Evolutionary conservation across 2,888 invertebrate species (phyloP).

Genomic region (Mycalesis mineus): DNA sequence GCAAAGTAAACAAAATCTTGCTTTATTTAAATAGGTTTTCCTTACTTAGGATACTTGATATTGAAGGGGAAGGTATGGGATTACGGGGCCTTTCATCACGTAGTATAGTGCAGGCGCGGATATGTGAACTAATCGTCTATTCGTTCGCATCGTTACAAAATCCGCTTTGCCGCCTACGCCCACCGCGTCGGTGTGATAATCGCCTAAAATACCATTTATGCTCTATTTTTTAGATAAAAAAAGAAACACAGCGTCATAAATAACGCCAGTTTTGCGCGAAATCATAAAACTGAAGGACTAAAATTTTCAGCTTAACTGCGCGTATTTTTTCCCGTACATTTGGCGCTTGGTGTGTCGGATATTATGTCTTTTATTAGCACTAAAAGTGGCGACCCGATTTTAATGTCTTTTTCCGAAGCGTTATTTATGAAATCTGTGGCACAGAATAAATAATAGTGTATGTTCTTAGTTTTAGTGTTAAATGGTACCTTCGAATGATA

Average conservation of each 20-base stretch:
- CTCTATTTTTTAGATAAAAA: background rate
- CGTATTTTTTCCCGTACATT: slow-evolving; percentile 19
- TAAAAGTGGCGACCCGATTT: slow-evolving; percentile 28
- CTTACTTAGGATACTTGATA: too few species aligned
- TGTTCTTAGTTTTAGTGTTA: background rate
- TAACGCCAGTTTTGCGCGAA: slow-evolving; percentile 6
- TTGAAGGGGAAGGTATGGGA: too few species aligned
- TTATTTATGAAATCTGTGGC: slow-evolving; percentile 1
- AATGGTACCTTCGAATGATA: too few species aligned
- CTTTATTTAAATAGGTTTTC: too few species aligned
- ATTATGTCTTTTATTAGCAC: slow-evolving; percentile 28
- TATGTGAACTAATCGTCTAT: too few species aligned
- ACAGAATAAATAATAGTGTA: background rate
- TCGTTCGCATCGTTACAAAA: too few species aligned
- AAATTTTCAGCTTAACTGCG: slow-evolving; percentile 16
- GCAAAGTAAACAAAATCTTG: too few species aligned
- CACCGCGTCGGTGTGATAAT: too few species aligned
- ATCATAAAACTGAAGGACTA: slow-evolving; percentile 13
- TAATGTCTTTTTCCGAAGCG: slow-evolving; percentile 22
- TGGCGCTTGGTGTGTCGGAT: slow-evolving; percentile 24
- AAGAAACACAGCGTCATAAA: background rate
- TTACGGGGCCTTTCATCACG: too few species aligned
- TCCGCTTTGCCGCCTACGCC: too few species aligned
- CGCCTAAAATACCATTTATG: too few species aligned
- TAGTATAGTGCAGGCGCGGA: too few species aligned